Conservation (phyloP, 2,797 vertebrate genomes). For the Glyptemys insculpta region DNA sequence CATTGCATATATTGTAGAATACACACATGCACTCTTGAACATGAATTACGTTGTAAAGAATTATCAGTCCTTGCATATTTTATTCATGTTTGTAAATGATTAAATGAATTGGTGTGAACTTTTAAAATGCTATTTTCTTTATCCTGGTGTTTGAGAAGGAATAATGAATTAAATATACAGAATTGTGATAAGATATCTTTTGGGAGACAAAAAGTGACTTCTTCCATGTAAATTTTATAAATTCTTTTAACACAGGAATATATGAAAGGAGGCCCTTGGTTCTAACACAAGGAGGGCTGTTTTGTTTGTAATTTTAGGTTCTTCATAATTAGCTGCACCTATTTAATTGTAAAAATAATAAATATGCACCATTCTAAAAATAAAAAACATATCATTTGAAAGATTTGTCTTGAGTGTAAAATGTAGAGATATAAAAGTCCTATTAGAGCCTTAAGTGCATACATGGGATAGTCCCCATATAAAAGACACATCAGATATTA, state of each 20-base stretch:
- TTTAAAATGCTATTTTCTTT: neutral
- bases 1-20: neutral
- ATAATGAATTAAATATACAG: neutral
- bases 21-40: neutral
- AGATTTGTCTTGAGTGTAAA: conserved; percentile 12
- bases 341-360: conserved; percentile 3
- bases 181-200: neutral
- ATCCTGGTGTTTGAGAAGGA: neutral
- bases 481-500: neutral
- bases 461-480: neutral
- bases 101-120: neutral
- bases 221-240: neutral
- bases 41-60: neutral
- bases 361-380: neutral
- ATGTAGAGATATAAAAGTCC: conserved; percentile 17
- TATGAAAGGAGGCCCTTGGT: neutral
- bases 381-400: neutral
- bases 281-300: neutral
- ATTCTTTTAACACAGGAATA: neutral
- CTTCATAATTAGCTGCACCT: neutral
- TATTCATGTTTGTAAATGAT: neutral
- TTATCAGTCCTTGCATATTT: neutral
- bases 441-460: conserved; percentile 23
- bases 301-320: neutral
- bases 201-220: neutral